Percentiles rank a stretch among this genome's conserved stretches.
Evolutionary conservation across 2,113 vertebrate species (phyloP).

Genomic region (Cisticola juncidis): DNA sequence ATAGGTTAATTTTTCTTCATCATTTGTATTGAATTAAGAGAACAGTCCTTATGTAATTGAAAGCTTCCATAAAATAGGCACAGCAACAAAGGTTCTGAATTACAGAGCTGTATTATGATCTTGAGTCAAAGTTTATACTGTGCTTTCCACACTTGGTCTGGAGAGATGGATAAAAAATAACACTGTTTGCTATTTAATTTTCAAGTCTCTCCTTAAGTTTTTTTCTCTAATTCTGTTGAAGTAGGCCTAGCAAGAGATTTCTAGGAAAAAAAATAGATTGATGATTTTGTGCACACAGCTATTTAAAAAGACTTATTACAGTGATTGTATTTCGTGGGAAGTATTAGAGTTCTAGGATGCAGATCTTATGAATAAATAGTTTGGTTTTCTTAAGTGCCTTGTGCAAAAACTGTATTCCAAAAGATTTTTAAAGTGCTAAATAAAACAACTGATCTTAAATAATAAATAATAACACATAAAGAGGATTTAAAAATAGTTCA

Average conservation of each 20-base stretch:
- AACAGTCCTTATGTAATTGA: background rate
- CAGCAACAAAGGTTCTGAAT: background rate
- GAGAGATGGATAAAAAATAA: background rate
- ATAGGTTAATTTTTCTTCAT: background rate
- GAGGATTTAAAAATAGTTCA: conserved; percentile 7
- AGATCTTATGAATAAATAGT: background rate
- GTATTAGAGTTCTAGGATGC: background rate
- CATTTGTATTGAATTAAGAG: background rate
- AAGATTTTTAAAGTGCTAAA: conserved; percentile 1
- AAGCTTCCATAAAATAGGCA: background rate
- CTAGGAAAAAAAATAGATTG: background rate
- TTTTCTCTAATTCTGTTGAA: background rate
- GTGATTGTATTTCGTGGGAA: background rate
- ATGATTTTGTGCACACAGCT: background rate
- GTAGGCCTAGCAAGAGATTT: background rate
- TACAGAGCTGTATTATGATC: background rate
- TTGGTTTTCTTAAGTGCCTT: background rate
- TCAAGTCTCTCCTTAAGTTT: background rate
- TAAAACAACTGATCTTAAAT: conserved; percentile 22
- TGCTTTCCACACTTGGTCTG: background rate
- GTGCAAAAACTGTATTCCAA: background rate
- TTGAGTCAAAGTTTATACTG: background rate
- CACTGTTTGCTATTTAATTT: background rate
- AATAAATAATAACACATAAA: conserved; percentile 37
- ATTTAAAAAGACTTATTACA: background rate